Evolutionary conservation across 1,140 invertebrate genomes (phyloP).

Genomic region (Adoxophyes honmai): DNA sequence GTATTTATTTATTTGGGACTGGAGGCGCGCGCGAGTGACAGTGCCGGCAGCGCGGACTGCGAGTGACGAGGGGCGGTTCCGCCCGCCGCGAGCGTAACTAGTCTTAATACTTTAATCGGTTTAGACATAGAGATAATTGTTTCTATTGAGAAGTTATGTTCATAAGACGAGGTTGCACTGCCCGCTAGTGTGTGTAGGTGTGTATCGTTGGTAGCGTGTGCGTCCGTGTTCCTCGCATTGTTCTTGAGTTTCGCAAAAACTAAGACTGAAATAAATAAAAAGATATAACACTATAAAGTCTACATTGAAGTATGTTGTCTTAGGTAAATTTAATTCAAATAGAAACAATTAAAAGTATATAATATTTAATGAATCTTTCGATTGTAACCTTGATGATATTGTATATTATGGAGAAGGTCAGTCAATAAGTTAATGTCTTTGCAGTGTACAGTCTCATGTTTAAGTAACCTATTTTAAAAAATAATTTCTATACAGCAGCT

Average conservation of each 20-base stretch:
- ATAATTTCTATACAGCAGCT: slow-evolving; percentile 72
- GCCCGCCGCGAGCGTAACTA: slow-evolving; percentile 31
- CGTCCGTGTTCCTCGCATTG: slow-evolving; percentile 64
- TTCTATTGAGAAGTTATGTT: slow-evolving; percentile 20
- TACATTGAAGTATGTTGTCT: slow-evolving; percentile 72
- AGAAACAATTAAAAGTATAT: slow-evolving; percentile 73
- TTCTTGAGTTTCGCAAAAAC: slow-evolving; percentile 67
- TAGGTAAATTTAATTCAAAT: slow-evolving; percentile 75
- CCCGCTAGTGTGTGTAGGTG: slow-evolving; percentile 24
- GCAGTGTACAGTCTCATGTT: slow-evolving; percentile 67
- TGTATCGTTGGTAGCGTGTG: slow-evolving; percentile 25
- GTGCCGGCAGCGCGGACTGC: not conserved
- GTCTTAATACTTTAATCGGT: slow-evolving; percentile 24
- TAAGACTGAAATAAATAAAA: slow-evolving; percentile 74
- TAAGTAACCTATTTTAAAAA: slow-evolving; percentile 68
- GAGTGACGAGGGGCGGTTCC: slow-evolving; percentile 21
- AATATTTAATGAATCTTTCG: slow-evolving; percentile 73
- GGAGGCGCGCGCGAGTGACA: slow-evolving; percentile 23
- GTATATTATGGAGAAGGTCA: slow-evolving; percentile 66
- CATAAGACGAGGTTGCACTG: slow-evolving; percentile 19
- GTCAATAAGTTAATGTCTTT: slow-evolving; percentile 61
- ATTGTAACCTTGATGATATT: slow-evolving; percentile 68
- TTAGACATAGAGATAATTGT: slow-evolving; percentile 25
- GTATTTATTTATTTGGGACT: slow-evolving; percentile 72
- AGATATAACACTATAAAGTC: slow-evolving; percentile 70